Evolutionary conservation across 2,797 vertebrate genomes (phyloP).

Genomic region (Mus minutoides): DNA sequence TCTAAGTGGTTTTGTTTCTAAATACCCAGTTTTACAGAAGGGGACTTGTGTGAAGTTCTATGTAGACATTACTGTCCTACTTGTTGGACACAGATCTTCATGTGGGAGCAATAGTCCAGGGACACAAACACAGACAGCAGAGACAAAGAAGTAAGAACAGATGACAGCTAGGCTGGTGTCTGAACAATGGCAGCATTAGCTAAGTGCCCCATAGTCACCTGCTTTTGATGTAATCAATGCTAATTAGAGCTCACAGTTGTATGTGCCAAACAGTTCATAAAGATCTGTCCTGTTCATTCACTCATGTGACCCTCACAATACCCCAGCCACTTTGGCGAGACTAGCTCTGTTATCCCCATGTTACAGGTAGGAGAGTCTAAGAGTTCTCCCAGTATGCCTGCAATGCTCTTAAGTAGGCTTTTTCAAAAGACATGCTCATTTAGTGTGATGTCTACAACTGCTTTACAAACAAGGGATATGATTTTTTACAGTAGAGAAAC

Average conservation of each 20-base stretch:
- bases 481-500: constrained; percentile 20
- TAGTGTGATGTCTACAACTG: neutral
- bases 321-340: neutral
- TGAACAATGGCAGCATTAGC: neutral
- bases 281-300: neutral
- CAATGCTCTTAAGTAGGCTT: neutral
- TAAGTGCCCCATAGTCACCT: neutral
- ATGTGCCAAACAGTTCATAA: neutral
- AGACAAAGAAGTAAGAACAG: constrained; percentile 8
- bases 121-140: neutral
- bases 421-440: neutral
- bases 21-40: neutral
- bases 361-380: neutral
- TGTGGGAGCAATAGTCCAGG: neutral
- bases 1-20: neutral
- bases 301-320: neutral
- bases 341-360: neutral
- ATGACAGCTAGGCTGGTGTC: neutral
- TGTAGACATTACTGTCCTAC: neutral
- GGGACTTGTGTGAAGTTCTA: neutral
- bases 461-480: constrained; percentile 1
- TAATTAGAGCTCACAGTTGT: neutral
- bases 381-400: neutral
- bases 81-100: neutral
- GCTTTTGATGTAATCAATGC: neutral